phyloP scores from a whole-genome alignment of 2,797 vertebrate species.

The Rhinatrema bivittatum region DNA sequence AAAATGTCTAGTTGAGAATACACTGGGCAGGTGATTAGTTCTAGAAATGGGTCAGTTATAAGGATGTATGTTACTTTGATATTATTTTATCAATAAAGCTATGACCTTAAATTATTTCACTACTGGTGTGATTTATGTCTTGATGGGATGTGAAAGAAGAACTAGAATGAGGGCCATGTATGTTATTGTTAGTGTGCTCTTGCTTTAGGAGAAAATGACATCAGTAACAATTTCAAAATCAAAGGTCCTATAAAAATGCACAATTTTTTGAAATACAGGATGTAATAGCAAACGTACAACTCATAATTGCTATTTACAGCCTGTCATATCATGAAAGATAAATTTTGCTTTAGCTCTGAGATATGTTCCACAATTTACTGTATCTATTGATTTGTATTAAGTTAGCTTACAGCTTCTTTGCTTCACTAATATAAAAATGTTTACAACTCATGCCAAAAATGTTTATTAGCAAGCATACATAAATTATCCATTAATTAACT shows the following conservation, averaged over 20 bases:
- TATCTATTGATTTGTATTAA: background rate
- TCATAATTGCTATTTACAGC: slow-evolving; percentile 1
- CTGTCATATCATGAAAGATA: slow-evolving; percentile 1
- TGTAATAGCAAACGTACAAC: background rate
- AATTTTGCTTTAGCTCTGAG: no score
- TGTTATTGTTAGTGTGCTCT: background rate
- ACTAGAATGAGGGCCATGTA: background rate
- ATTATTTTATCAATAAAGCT: no score
- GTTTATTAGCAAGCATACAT: slow-evolving; percentile 10
- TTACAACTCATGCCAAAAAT: no score
- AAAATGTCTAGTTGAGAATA: background rate
- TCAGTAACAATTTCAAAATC: background rate
- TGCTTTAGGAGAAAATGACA: slow-evolving; percentile 1
- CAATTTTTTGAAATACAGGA: slow-evolving; percentile 2
- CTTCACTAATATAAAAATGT: background rate
- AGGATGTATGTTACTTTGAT: no score
- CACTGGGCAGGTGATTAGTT: no score
- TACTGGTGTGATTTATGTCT: no score
- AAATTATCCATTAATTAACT: slow-evolving; percentile 32
- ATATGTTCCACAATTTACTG: no score
- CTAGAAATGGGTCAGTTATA: no score
- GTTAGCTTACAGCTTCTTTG: background rate
- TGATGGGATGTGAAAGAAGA: no score
- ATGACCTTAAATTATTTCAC: no score
- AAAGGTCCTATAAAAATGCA: background rate